Evolutionary conservation across 2,113 vertebrate species (phyloP).

Genomic region (Cephalopholis sonnerati): DNA sequence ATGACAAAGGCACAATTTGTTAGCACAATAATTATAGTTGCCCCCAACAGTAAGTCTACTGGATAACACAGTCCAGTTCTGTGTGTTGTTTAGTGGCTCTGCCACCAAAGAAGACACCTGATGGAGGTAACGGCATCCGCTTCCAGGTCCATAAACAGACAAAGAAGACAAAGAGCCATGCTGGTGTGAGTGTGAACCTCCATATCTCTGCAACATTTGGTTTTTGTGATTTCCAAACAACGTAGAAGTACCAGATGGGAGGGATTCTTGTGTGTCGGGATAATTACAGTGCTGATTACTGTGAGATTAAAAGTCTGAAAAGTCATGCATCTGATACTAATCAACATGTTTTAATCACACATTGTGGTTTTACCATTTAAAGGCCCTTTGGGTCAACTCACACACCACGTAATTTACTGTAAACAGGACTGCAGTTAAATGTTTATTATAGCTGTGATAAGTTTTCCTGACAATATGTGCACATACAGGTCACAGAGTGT

Average conservation of each 20-base stretch:
- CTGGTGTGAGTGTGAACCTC: conserved; percentile 50
- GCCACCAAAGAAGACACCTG: conserved; percentile 53
- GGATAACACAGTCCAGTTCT: conserved; percentile 16
- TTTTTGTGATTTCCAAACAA: not conserved
- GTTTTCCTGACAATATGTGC: conserved; percentile 5
- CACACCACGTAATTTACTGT: not conserved
- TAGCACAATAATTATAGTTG: not conserved
- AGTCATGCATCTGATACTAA: not conserved
- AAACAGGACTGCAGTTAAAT: not conserved
- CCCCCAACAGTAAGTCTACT: not conserved
- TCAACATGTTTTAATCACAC: not conserved
- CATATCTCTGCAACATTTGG: not conserved
- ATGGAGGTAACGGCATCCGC: conserved; percentile 14
- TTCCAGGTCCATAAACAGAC: conserved; percentile 32
- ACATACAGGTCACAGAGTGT: conserved; percentile 86
- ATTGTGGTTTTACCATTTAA: not conserved
- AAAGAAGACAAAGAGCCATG: conserved; percentile 38
- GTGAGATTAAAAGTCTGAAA: not conserved
- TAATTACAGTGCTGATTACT: not conserved
- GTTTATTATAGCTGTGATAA: not conserved
- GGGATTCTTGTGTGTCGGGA: not conserved
- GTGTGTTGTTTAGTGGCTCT: conserved; percentile 58
- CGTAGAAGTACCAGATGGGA: conserved; percentile 33
- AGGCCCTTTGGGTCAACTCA: not conserved
- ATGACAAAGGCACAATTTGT: not conserved